Percentiles rank a stretch among this genome's conserved stretches.
These are phyloP conservation scores for Semnornis frantzii DNA, from an alignment of 2,113 vertebrate genomes.

Conservation along the genomic window DNA sequence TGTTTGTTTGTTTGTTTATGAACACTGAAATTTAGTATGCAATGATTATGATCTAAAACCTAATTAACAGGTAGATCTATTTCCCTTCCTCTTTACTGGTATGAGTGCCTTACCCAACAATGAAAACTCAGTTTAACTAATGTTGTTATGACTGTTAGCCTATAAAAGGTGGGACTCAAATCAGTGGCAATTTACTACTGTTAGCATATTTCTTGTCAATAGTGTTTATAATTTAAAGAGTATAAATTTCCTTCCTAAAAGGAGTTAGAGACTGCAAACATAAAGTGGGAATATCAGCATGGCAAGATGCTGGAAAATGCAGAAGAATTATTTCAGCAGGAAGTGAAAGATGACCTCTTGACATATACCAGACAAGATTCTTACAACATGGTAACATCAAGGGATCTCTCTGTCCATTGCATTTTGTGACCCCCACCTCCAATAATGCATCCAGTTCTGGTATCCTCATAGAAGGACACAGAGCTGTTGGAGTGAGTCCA, in stretches of 20 bases:
- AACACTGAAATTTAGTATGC: neutral
- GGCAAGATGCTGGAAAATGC: constrained; percentile 76
- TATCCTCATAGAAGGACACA: no score
- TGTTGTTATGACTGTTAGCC: neutral
- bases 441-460: no score
- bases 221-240: neutral
- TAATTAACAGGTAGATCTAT: neutral
- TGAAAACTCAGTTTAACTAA: neutral
- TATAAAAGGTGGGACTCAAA: neutral
- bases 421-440: neutral
- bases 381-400: constrained; percentile 82
- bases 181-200: neutral
- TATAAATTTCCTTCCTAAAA: constrained; percentile 59
- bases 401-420: neutral
- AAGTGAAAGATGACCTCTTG: constrained; percentile 83
- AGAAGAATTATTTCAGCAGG: constrained; percentile 71
- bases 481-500: no score
- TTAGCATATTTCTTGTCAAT: neutral
- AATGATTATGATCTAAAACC: neutral
- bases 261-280: constrained; percentile 70
- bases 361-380: constrained; percentile 89
- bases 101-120: neutral
- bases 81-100: neutral
- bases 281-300: constrained; percentile 81
- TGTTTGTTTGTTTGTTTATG: neutral